Evolutionary conservation across 2,797 vertebrate genomes (phyloP), one percentile per base, ranked within the genome.

Genomic region (Hoplostethus mediterraneus): DNA sequence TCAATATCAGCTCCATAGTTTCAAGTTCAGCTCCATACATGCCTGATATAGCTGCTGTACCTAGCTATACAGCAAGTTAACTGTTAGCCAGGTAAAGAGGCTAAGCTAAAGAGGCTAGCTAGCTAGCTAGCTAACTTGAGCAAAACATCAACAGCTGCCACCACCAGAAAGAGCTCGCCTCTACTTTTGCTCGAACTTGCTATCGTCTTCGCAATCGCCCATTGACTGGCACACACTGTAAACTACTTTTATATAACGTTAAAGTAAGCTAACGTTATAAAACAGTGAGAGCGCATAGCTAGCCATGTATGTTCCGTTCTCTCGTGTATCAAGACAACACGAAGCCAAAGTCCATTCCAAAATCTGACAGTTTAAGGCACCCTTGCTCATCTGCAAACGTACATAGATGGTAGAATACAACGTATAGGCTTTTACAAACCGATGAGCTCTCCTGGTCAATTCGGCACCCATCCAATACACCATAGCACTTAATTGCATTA

Each of bases 371-470:
- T 74, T 82, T 55, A 11, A 49, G 3, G 12, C 47, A 63, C 0
- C 5, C 28, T 38, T 3, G 4, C 21, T 3, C 21, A 2, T 57
- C 9, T 21, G 31, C 11, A 28, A 5, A 0, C 2, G 7, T 2
- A 16, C 2, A 28, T 5, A 7, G 5, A 1, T 0, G 9, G 4
- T 2, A 52, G 0, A 25, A 0, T 0, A 8, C 0, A 17, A 5
- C 16, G 0, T 1, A 1, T 2, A 6, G 0, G 0, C 2, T 7
- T n/a, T 4, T 0, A 0, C 11, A 2, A 12, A 57, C 17, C 0
- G 36, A 1, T 1, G 3, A 0, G 28, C 1, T 9, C 0, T 6
- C 0, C 0, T 30, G 6, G 3, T 30, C 0, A 28, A 61, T 73
- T 83, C 83, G 80, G 83, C 68, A 28, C 0, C 0, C 1, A 42